Evolutionary conservation across 2,113 vertebrate genomes (phyloP), one percentile per base, ranked within the genome.

Genomic region (Salvelinus alpinus): DNA sequence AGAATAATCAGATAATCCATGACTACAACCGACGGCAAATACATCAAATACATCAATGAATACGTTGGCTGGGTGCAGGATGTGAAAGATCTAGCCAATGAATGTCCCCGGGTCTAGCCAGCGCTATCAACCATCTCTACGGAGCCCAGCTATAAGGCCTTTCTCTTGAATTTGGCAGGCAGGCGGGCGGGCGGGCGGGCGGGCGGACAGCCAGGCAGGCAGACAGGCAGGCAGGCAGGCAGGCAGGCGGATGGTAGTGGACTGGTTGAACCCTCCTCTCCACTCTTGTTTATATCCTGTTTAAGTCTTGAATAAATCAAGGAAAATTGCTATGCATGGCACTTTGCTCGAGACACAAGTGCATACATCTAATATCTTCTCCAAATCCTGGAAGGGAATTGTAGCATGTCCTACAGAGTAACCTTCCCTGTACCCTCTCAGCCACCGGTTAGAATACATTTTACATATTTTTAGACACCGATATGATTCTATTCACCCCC

Each of bases 221-320:
- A 25, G 25, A 1, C 85, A 80, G 77, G 77, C 74, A 51, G 51
- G 51, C 16, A 80, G 77, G 77, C 85, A 80, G 77, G 77, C 72
- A 51, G 51, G 51, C 51, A 18, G 16, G 51, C 7, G n/a, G 54
- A 73, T 70, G 59, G 44, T 69, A 64, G 76, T 74, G 62, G 80
- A 84, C 80, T 72, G 70, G 76, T 73, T 81, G 72, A 80, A 87
- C 77, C 80, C 75, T 48, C 64, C 74, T 71, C 80, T 84, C 72
- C 76, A 80, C 64, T 74, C 82, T 82, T 87, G 82, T 84, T 87
- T 84, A 83, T 84, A 76, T 74, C 74, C 74, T 82, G 80, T 84
- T 87, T 82, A 84, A 81, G 72, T 79, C 78, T 87, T 80, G 85
- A 84, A 84, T 84, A 87, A 83, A 87, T 84, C 85, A 84, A 72